Conservation (phyloP, 1,140 invertebrate species). For the Carposina sasakii region DNA sequence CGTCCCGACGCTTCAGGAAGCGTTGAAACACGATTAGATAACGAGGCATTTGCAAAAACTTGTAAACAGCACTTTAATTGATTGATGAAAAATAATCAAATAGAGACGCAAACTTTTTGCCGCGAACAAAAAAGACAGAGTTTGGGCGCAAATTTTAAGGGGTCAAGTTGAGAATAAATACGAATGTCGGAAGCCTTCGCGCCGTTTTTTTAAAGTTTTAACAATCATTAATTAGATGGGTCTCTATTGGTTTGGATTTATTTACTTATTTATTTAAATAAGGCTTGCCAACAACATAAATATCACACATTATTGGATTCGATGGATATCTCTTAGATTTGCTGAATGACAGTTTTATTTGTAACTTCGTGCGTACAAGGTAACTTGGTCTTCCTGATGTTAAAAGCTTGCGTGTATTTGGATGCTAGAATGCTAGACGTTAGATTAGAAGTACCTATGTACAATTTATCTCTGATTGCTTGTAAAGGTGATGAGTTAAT, state of each 20-base stretch:
- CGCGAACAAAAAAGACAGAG: slow-evolving; percentile 31
- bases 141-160: slow-evolving; percentile 32
- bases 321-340: slow-evolving; percentile 43
- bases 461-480: neutral
- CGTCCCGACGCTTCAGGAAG: slow-evolving; percentile 34
- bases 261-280: too few species aligned
- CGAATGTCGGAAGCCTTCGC: slow-evolving; percentile 39
- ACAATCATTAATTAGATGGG: slow-evolving; percentile 57
- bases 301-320: too few species aligned
- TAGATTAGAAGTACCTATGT: too few species aligned
- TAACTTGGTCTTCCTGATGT: slow-evolving; percentile 49
- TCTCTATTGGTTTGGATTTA: slow-evolving; percentile 52
- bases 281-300: too few species aligned
- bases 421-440: too few species aligned
- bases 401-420: slow-evolving; percentile 35
- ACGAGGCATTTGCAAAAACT: slow-evolving; percentile 41
- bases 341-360: slow-evolving; percentile 60
- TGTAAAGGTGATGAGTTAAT: too few species aligned
- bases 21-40: slow-evolving; percentile 29
- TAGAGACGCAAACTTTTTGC: slow-evolving; percentile 34
- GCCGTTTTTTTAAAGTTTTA: slow-evolving; percentile 42
- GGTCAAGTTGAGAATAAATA: slow-evolving; percentile 37
- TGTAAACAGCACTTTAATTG: slow-evolving; percentile 22
- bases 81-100: slow-evolving; percentile 42
- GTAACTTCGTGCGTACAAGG: slow-evolving; percentile 43